phyloP scores from a whole-genome alignment of 1,140 invertebrate species.

The Cylas formicarius region DNA sequence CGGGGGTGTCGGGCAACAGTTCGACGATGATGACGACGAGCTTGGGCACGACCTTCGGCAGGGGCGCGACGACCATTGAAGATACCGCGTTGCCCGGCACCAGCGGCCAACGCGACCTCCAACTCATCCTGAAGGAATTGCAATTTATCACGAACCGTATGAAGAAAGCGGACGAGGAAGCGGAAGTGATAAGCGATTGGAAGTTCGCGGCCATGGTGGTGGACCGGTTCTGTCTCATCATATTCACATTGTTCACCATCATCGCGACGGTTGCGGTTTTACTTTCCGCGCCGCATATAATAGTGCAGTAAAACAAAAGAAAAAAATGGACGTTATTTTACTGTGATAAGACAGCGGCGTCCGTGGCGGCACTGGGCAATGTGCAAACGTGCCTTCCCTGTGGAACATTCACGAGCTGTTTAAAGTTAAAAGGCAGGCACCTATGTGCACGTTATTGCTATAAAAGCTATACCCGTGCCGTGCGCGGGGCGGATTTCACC shows the following conservation, averaged over 20 bases:
- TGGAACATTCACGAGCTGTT: constrained; percentile 38
- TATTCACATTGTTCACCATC: constrained; percentile 94
- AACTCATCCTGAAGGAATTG: constrained; percentile 72
- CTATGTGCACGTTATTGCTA: constrained; percentile 29
- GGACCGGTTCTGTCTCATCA: constrained; percentile 93
- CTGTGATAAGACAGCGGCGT: constrained; percentile 40
- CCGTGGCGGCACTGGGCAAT: constrained; percentile 36
- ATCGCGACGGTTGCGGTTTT: constrained; percentile 92
- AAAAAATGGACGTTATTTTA: constrained; percentile 25
- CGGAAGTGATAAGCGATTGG: constrained; percentile 94
- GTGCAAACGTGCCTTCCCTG: constrained; percentile 35
- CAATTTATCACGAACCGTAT: constrained; percentile 89
- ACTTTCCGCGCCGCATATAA: constrained; percentile 89
- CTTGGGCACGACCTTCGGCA: constrained; percentile 43
- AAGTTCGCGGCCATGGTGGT: constrained; percentile 99
- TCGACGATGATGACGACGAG: constrained; percentile 39
- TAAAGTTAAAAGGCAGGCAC: constrained; percentile 39
- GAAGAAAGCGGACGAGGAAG: constrained; percentile 82
- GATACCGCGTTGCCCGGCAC: constrained; percentile 47
- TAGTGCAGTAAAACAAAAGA: constrained; percentile 64
- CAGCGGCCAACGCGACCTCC: constrained; percentile 47
- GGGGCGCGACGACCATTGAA: constrained; percentile 49
- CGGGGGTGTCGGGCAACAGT: constrained; percentile 35
- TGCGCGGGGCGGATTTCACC: background rate
- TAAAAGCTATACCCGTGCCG: background rate